Evolutionary conservation across 1,140 invertebrate species (phyloP), one percentile per base, ranked within the genome.

Genomic region (Caligus rogercresseyi): DNA sequence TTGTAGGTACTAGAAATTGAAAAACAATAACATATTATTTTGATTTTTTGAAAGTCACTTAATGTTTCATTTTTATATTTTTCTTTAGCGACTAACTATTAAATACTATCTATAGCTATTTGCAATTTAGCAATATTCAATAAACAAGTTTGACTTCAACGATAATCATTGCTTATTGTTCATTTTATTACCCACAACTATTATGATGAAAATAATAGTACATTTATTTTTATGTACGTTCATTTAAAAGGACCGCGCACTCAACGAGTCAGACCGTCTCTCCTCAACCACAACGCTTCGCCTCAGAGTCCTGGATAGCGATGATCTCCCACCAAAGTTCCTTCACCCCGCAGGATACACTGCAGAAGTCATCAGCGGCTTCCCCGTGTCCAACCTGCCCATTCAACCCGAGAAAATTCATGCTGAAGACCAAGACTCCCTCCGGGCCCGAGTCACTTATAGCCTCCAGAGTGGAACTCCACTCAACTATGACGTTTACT

Each of bases 341-440:
- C 15, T 15, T 11, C 24, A 60, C 4, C 16, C 57, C 15, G 26
- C 13, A 43, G 31, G 31, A 7, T 60, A 60, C 57, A 60, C 57
- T 3, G 23, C 57, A 26, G 3, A 31, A 25, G 57, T 60, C 2
- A 43, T 31, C 16, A 26, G 24, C 18, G 57, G 57, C 16, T 18
- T n/a, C 43, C 16, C 25, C n/a, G 26, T 16, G 15, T 21, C 20
- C 7, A 43, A 7, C 20, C 21, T 60, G 24, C 23, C 83, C 61
- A 82, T 91, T 20, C 76, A 79, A n/a, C 88, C 89, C 0, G 87
- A 90, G 69, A 84, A 86, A 68, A 89, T 92, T 59, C 83, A 87
- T 73, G 88, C 87, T 0, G 80, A 87, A 0, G 87, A 90, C 71
- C 83, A 87, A 79, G 87, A 91, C 69, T 87, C 87, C 0, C 79